Base-by-base conservation (phyloP, 2,113 vertebrate genomes). In the Antechinus stuartii region DNA sequence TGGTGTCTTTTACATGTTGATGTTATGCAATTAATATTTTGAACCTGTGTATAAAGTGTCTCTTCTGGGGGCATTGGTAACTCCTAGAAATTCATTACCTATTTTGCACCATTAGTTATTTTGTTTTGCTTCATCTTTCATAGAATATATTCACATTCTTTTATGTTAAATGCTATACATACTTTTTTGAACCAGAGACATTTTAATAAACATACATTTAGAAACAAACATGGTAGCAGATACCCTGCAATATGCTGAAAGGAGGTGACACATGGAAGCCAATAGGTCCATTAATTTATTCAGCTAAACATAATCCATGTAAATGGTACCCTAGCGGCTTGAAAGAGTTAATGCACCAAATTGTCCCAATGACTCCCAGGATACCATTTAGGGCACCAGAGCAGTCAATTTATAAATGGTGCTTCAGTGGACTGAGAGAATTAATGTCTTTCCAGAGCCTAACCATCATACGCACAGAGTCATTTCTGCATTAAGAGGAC, bases 111-210 rank as follows among this genome's bases (percentile, higher is more conserved):
- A 0, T 2, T 0, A n/a, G n/a, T 26, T 1, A 19, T 16, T 46
- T 8, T 68, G 57, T 35, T 84, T 84, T 84, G 23, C n/a, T 84
- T 84, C 7, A 42, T 42, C 16, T 42, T 84, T 42, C n/a, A 84
- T 23, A 42, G 68, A 84, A 84, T 42, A 84, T 42, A 84, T 42
- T 23, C n/a, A 5, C 19, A 0, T 49, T 12, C 42, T 47, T 1
- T 30, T 22, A 0, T 27, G 2, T n/a, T 42, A 53, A 7, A 7
- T 1, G 9, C 53, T 2, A 0, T 1, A n/a, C 2, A 22, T 16
- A 0, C 53, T 3, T 54, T 91, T 53, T 12, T 9, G 30, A 94
- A 54, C 25, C 84, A n/a, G 16, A 55, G 54, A 35, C 55, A 22
- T 54, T 50, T n/a, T 10, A 2, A 25, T 50, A 54, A 54, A 2